Base-by-base conservation (phyloP, 2,888 invertebrate species). In the Caenorhabditis sp. region DNA sequence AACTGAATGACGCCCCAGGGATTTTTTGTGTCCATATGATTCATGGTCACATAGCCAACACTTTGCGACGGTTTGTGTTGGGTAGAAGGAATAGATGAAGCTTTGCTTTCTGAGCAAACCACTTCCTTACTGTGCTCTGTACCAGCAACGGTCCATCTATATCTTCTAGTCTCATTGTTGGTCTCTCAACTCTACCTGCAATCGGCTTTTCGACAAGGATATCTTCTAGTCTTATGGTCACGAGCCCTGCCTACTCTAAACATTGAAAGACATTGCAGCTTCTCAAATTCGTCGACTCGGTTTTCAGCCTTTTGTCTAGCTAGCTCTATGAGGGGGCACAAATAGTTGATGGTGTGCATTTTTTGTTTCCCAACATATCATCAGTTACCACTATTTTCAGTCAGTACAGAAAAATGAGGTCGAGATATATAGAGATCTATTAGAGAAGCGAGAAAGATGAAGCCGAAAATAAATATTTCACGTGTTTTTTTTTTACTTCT, bases 401-500 rank as follows among this genome's bases (percentile, higher is more conserved):
- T n/a, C n/a, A 35, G 31, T 35, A 10, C 6, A 38, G 38, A 38
- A 38, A 38, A 2, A 47, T 47, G 19, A 19, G n/a, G 19, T 1
- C 7, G n/a, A n/a, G 6, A 19, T 47, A 47, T 44, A 44, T 16
- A 41, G 26, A n/a, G 6, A 19, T 47, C n/a, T 44, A 44, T 16
- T 26, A 19, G 28, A 58, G 58, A 63, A 47, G 19, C 41, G 47
- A 51, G 28, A 14, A 26, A 54, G 54, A 26, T 4, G 26, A 54
- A 54, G 51, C 19, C 22, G n/a, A 51, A 54, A 44, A 76, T 76
- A 59, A 76, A 76, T 76, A 76, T 76, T 76, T 68, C 68, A 76
- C 49, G 68, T 68, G 76, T 68, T 76, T 76, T 76, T 74, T 68
- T 76, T 76, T 75, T 58, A 41, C 49, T 66, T 68, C 49, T 68